A percentile compares a stretch with the other conserved stretches of the same genome.
Conservation (phyloP, 2,888 invertebrate genomes). For the Fragum whitleyi region DNA sequence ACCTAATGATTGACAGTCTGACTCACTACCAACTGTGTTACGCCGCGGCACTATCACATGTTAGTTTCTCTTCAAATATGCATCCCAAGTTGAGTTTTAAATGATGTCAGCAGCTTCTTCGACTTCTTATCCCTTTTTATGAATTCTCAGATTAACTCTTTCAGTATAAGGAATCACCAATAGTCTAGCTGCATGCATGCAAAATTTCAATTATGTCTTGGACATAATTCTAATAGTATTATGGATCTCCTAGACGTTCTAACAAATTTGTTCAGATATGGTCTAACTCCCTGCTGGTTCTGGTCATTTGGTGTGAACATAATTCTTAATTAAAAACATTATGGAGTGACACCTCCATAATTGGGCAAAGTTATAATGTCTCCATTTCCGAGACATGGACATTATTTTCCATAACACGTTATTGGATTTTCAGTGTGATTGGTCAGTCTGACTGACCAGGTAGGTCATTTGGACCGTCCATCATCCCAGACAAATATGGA, state of each 20-base stretch:
- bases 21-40: no score
- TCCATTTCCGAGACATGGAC: neutral
- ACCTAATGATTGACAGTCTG: no score
- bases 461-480: slow-evolving; percentile 48
- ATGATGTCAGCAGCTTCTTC: no score
- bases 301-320: slow-evolving; percentile 21
- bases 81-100: no score
- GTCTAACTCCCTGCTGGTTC: slow-evolving; percentile 7
- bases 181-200: no score
- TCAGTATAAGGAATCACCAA: no score
- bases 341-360: slow-evolving; percentile 15
- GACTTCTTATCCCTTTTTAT: no score
- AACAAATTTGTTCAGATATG: neutral
- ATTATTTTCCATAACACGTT: neutral
- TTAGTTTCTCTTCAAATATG: no score
- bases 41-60: no score
- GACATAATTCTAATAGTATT: neutral
- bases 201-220: no score
- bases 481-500: slow-evolving; percentile 44
- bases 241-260: neutral
- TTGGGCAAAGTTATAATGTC: slow-evolving; percentile 4
- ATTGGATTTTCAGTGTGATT: slow-evolving; percentile 35
- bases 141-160: no score
- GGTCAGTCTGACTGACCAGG: slow-evolving; percentile 53
- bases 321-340: slow-evolving; percentile 28